Conservation (phyloP, 92 coral and sea anemone genomes). For the Zoanthus solanderi region DNA sequence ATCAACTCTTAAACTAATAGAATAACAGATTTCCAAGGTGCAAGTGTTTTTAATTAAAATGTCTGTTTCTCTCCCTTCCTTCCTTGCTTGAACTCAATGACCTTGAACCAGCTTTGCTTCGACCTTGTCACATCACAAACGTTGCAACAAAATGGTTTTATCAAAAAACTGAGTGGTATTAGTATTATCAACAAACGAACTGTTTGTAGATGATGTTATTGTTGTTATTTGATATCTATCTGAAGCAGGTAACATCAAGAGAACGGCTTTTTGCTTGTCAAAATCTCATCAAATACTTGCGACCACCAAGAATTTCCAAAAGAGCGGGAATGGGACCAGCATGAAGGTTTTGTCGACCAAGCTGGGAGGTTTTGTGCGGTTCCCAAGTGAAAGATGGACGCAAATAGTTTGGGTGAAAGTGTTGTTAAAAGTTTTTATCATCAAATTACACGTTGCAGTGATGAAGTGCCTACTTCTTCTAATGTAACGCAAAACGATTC, state of each 20-base stretch:
- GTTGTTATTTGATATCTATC: not conserved
- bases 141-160: not conserved
- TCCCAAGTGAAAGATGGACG: not conserved
- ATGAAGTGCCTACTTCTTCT: not conserved
- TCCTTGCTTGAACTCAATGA: too few relatives aligned
- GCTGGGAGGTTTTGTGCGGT: not conserved
- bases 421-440: not conserved
- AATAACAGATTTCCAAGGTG: too few relatives aligned
- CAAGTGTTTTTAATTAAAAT: too few relatives aligned
- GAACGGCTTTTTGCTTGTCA: not conserved
- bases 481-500: not conserved
- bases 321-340: constrained; percentile 20
- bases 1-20: too few relatives aligned
- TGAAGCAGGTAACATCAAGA: not conserved
- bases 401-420: not conserved
- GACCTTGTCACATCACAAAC: too few relatives aligned
- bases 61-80: too few relatives aligned
- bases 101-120: too few relatives aligned
- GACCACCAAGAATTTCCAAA: not conserved
- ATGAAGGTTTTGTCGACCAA: not conserved
- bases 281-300: not conserved
- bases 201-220: not conserved
- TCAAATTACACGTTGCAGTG: not conserved
- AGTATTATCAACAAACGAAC: not conserved
- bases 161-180: not conserved